Evolutionary conservation across 2,888 invertebrate species (phyloP).

Genomic region (Cotesia congregata): DNA sequence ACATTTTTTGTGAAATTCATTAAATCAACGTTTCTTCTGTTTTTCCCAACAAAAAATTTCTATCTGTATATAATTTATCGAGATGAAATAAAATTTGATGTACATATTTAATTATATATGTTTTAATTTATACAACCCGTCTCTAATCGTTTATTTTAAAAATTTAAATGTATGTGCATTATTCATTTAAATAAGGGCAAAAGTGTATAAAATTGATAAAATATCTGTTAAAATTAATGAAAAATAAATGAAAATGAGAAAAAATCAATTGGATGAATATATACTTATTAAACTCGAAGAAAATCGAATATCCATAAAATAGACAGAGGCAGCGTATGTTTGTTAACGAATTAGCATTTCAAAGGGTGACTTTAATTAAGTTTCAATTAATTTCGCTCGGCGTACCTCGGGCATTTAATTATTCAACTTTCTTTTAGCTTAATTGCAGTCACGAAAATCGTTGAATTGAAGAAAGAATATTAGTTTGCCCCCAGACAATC

Average conservation of each 20-base stretch:
- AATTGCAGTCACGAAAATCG: slow-evolving; percentile 64
- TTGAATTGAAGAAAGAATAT: slow-evolving; percentile 51
- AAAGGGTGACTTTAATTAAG: slow-evolving; percentile 70
- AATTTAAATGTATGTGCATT: background rate
- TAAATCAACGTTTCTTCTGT: background rate
- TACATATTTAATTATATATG: slow-evolving; percentile 63
- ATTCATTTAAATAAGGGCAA: background rate
- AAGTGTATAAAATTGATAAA: slow-evolving; percentile 4
- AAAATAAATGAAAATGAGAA: slow-evolving; percentile 15
- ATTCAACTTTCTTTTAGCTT: slow-evolving; percentile 67
- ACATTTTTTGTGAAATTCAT: slow-evolving; percentile 31
- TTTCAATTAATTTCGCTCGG: slow-evolving; percentile 68
- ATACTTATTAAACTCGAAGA: slow-evolving; percentile 23
- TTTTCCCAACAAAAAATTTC: slow-evolving; percentile 56
- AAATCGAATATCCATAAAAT: slow-evolving; percentile 27
- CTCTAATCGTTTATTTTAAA: background rate
- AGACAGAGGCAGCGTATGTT: slow-evolving; percentile 55
- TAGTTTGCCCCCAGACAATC: slow-evolving; percentile 20
- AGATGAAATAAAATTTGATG: slow-evolving; percentile 69
- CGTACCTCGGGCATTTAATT: slow-evolving; percentile 55
- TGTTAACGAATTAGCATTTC: slow-evolving; percentile 69
- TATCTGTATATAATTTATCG: slow-evolving; percentile 69
- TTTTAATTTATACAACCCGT: slow-evolving; percentile 14
- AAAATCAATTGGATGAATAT: slow-evolving; percentile 29
- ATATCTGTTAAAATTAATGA: slow-evolving; percentile 27